These are phyloP conservation scores for Microtus richardsoni DNA, from an alignment of 2,113 vertebrate species.

Conservation along the genomic window DNA sequence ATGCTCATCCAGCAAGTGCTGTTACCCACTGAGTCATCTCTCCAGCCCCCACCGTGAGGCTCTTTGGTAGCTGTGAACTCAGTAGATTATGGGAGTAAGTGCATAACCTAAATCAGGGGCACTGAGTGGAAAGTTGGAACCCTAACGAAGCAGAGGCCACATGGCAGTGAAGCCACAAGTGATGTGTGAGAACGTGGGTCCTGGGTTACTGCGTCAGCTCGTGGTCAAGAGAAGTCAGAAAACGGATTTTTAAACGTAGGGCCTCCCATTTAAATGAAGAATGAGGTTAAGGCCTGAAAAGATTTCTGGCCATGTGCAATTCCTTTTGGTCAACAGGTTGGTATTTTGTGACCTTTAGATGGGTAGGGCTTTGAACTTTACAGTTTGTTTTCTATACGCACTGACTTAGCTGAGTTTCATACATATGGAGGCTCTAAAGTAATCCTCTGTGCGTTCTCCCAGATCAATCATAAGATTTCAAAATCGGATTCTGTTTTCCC, in stretches of 20 bases:
- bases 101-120: background rate
- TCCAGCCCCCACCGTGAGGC: background rate
- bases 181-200: background rate
- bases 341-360: constrained; percentile 53
- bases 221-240: constrained; percentile 29
- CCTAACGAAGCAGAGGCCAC: background rate
- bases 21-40: background rate
- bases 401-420: constrained; percentile 19
- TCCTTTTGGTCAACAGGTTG: background rate
- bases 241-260: background rate
- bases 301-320: background rate
- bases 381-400: background rate
- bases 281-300: background rate
- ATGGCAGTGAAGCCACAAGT: background rate
- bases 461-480: background rate
- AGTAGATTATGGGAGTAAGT: background rate
- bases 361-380: constrained; percentile 44
- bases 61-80: background rate
- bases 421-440: background rate
- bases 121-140: background rate
- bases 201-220: background rate
- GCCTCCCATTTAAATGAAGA: background rate
- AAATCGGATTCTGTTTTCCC: background rate
- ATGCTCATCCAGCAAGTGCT: background rate
- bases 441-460: background rate